These are phyloP conservation scores for Diaprepes abbreviatus DNA, from an alignment of 2,888 invertebrate genomes.

Conservation along the genomic window DNA sequence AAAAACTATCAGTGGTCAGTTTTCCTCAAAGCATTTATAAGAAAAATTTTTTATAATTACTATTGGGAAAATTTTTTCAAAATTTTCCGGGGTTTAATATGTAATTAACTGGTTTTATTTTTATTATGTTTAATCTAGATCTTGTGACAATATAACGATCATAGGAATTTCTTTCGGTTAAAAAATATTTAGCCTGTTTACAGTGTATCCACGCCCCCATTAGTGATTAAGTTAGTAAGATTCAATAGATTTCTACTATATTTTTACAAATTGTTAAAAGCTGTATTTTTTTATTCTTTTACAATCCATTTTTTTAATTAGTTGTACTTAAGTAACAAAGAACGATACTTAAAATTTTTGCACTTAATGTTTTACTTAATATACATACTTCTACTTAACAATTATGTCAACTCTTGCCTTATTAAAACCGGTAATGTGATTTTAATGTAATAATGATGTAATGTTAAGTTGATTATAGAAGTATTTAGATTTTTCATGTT, in stretches of 20 bases:
- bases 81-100: no score
- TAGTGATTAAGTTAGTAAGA: no score
- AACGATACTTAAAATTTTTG: not conserved
- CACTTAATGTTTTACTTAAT: not conserved
- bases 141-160: no score
- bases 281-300: not conserved
- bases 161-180: no score
- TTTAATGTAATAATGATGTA: conserved; percentile 15
- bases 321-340: conserved; percentile 6
- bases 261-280: conserved; percentile 1
- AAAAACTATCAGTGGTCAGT: no score
- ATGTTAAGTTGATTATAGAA: conserved; percentile 7
- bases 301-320: not conserved
- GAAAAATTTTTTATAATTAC: no score
- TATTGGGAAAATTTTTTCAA: no score
- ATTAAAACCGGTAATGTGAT: conserved; percentile 14
- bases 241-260: not conserved
- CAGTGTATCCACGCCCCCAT: no score
- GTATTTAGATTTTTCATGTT: conserved; percentile 21
- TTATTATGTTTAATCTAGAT: no score
- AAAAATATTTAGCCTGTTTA: no score
- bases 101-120: no score
- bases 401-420: conserved; percentile 25
- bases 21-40: no score
- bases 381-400: conserved; percentile 16